Percentiles rank a stretch among this genome's conserved stretches.
These are phyloP conservation scores for Lapara coniferarum DNA, from an alignment of 2,888 invertebrate genomes.

Conservation along the genomic window DNA sequence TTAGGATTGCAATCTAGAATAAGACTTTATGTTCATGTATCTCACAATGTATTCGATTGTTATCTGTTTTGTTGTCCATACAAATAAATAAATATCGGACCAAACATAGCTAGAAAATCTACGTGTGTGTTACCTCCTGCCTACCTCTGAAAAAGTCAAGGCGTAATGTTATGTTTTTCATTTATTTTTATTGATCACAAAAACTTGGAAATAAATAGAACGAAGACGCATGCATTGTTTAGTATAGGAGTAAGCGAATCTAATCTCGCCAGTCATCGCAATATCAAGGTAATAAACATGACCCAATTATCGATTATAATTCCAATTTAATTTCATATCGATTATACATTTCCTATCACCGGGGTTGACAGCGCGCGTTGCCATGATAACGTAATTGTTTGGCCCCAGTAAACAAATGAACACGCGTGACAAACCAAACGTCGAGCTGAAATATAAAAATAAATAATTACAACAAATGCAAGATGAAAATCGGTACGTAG, in stretches of 20 bases:
- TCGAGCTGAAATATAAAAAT: slow-evolving; percentile 29
- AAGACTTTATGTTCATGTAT: too few relatives aligned
- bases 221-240: background rate
- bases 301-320: slow-evolving; percentile 36
- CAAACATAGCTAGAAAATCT: too few relatives aligned
- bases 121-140: too few relatives aligned
- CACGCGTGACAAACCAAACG: slow-evolving; percentile 61
- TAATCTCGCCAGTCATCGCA: background rate
- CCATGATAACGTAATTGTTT: slow-evolving; percentile 73
- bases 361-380: slow-evolving; percentile 65
- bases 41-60: too few relatives aligned
- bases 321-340: slow-evolving; percentile 52
- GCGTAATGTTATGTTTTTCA: too few relatives aligned
- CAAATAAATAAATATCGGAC: too few relatives aligned
- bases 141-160: too few relatives aligned
- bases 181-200: too few relatives aligned
- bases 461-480: slow-evolving; percentile 19
- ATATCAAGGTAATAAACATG: slow-evolving; percentile 13
- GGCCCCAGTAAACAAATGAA: slow-evolving; percentile 78
- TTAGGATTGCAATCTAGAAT: too few relatives aligned
- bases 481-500: slow-evolving; percentile 17
- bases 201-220: background rate
- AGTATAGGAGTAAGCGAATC: background rate
- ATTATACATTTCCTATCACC: slow-evolving; percentile 52
- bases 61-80: too few relatives aligned